Conservation (phyloP, 1,140 invertebrate species). For the Drosophila erecta region DNA sequence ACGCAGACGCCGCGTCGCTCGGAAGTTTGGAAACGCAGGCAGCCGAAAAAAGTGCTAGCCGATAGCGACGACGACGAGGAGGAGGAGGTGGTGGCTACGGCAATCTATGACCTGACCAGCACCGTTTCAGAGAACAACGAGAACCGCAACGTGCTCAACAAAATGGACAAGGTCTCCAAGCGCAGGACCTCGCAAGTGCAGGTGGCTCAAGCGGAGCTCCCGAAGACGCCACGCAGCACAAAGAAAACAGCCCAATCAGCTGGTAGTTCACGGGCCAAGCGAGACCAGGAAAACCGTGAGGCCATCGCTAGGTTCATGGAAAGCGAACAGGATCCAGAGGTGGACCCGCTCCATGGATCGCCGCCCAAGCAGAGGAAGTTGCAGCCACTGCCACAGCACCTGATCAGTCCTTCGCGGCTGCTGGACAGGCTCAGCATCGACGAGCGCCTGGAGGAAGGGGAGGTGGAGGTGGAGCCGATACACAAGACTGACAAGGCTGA, state of each 20-base stretch:
- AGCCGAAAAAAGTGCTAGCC: constrained; percentile 32
- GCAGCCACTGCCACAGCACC: constrained; percentile 61
- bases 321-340: constrained; percentile 11
- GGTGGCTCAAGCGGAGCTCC: constrained; percentile 10
- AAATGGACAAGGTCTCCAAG: constrained; percentile 59
- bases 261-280: constrained; percentile 14
- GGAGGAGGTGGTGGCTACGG: background rate
- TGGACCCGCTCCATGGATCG: constrained; percentile 50
- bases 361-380: constrained; percentile 69
- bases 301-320: constrained; percentile 15
- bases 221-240: constrained; percentile 78
- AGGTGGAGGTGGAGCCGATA: background rate
- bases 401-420: constrained; percentile 76
- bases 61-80: constrained; percentile 70
- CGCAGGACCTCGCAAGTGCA: constrained; percentile 37
- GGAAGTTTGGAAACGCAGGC: constrained; percentile 70
- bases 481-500: constrained; percentile 47
- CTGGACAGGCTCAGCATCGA: constrained; percentile 81
- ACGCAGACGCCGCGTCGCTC: constrained; percentile 53
- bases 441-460: constrained; percentile 51
- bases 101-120: constrained; percentile 40
- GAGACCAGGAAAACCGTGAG: constrained; percentile 23
- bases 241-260: constrained; percentile 50
- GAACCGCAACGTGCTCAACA: constrained; percentile 75
- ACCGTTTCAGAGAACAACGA: constrained; percentile 79